Evolutionary conservation across 2,113 vertebrate species (phyloP).

Genomic region (Neomonachus schauinslandi): DNA sequence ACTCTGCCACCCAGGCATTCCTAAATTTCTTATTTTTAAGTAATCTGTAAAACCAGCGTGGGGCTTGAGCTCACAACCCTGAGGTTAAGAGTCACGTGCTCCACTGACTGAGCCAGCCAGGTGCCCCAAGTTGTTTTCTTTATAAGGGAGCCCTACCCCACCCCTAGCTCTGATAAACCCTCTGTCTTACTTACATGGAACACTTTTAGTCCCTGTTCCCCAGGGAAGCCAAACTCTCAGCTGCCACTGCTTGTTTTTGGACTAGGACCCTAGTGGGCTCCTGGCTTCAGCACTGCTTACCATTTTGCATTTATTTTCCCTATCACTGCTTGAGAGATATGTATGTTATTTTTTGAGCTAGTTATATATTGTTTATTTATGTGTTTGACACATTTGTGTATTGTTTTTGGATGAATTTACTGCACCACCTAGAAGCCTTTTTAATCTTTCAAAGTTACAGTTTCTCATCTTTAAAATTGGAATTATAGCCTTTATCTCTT

Average conservation of each 20-base stretch:
- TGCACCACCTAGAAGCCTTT: not conserved
- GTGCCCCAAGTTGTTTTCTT: not conserved
- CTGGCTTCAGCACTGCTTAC: not conserved
- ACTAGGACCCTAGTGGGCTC: not conserved
- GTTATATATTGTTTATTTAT: constrained; percentile 12
- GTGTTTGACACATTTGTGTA: not conserved
- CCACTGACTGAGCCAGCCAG: not conserved
- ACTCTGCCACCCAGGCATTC: not conserved
- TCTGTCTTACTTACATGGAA: not conserved
- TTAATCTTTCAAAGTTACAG: not conserved
- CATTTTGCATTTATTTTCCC: not conserved
- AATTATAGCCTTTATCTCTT: not conserved
- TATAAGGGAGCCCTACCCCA: not conserved
- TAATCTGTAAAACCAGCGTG: not conserved
- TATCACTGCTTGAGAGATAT: not conserved
- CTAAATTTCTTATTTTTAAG: not conserved
- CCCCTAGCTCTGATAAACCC: not conserved
- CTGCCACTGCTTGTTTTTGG: not conserved
- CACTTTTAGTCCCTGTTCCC: constrained; percentile 22
- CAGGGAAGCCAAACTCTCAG: not conserved
- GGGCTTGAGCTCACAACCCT: not conserved
- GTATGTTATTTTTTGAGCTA: constrained; percentile 25
- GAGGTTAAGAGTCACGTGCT: not conserved
- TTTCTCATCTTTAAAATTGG: constrained; percentile 48
- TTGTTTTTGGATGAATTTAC: constrained; percentile 35